Evolutionary conservation across 2,113 vertebrate genomes (phyloP).

Genomic region (Podarcis raffonei): DNA sequence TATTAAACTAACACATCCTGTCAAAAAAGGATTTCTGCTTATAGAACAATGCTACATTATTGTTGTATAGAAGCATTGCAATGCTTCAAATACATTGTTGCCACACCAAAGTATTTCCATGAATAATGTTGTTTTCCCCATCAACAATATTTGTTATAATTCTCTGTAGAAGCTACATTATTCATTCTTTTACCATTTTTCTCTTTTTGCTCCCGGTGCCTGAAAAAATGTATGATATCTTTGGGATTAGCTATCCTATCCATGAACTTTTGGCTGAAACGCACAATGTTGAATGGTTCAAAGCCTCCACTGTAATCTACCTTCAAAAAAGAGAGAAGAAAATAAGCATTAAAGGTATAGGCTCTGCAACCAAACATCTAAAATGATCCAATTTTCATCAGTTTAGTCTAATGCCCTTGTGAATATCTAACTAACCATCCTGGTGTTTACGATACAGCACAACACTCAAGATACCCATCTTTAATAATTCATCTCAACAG

Average conservation of each 20-base stretch:
- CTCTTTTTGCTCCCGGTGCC: slow-evolving; percentile 86
- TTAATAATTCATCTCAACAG: not conserved
- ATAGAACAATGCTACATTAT: no score
- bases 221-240: slow-evolving; percentile 92
- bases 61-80: no score
- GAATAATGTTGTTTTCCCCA: not conserved
- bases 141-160: not conserved
- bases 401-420: not conserved
- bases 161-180: not conserved
- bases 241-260: slow-evolving; percentile 94
- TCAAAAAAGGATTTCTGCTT: no score
- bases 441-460: not conserved
- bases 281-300: slow-evolving; percentile 88
- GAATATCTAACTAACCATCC: not conserved
- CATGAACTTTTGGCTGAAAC: slow-evolving; percentile 96
- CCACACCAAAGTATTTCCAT: not conserved
- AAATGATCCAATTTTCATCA: not conserved
- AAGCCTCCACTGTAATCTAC: slow-evolving; percentile 96
- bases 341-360: not conserved
- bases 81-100: no score
- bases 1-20: no score
- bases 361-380: not conserved
- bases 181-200: slow-evolving; percentile 71
- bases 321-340: slow-evolving; percentile 65
- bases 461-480: not conserved